Percentiles rank a stretch among this genome's conserved stretches.
These are phyloP conservation scores for Synergus umbraculus DNA, from an alignment of 2,888 invertebrate species.

Conservation along the genomic window DNA sequence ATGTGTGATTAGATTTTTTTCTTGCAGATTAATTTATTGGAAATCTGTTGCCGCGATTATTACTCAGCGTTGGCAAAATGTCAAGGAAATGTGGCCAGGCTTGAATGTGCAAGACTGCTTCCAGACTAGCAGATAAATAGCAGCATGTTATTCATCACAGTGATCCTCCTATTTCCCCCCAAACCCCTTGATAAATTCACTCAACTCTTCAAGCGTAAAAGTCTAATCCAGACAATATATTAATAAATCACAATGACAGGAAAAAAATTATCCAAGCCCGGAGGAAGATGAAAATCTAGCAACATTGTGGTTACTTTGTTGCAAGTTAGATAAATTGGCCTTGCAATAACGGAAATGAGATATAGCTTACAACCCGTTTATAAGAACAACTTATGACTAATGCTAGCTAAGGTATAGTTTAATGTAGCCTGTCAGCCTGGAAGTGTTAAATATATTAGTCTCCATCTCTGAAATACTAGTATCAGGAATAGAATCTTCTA, in stretches of 20 bases:
- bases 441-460: constrained; percentile 18
- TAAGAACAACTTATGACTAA: constrained; percentile 37
- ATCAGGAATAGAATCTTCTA: background rate
- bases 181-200: constrained; percentile 13
- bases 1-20: background rate
- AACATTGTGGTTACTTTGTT: constrained; percentile 35
- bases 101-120: constrained; percentile 13
- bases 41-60: constrained; percentile 53
- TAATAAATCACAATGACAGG: constrained; percentile 28
- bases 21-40: constrained; percentile 50
- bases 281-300: constrained; percentile 1
- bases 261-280: background rate
- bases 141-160: background rate
- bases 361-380: constrained; percentile 14
- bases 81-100: constrained; percentile 48
- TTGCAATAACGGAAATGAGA: constrained; percentile 16
- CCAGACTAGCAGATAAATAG: background rate
- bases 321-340: constrained; percentile 17
- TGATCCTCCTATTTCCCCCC: background rate
- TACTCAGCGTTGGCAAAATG: constrained; percentile 46
- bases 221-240: background rate
- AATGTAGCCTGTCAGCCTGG: constrained; percentile 10
- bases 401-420: constrained; percentile 11
- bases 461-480: background rate
- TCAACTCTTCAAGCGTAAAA: background rate